Evolutionary conservation across 2,888 invertebrate species (phyloP).

Genomic region (Euplagia quadripunctaria): DNA sequence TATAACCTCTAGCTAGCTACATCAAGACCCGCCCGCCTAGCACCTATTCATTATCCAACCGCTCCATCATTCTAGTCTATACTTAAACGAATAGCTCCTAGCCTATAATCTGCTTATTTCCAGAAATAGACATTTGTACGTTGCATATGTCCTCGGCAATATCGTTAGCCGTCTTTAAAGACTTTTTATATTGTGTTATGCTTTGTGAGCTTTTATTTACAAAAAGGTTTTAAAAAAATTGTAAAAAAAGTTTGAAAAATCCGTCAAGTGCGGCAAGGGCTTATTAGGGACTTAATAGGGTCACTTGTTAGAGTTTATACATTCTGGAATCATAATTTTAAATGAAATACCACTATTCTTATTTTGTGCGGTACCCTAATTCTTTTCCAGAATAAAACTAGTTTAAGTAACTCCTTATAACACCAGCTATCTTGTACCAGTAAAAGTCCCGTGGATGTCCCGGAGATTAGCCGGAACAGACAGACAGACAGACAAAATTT

Average conservation of each 20-base stretch:
- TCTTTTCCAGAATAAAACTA: too few species aligned
- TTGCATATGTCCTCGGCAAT: slow-evolving; percentile 3
- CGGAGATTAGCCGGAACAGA: too few species aligned
- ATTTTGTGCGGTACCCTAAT: too few species aligned
- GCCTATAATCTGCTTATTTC: slow-evolving; percentile 6
- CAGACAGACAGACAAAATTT: too few species aligned
- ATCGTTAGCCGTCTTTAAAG: background rate
- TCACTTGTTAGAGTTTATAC: too few species aligned
- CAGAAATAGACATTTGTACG: slow-evolving; percentile 3
- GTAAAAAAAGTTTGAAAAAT: background rate
- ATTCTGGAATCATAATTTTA: too few species aligned
- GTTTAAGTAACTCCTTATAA: too few species aligned
- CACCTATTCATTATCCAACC: slow-evolving; percentile 1
- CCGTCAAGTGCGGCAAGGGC: background rate
- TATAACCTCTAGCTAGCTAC: background rate
- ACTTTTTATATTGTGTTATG: background rate
- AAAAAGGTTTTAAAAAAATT: background rate
- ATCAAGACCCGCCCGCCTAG: background rate
- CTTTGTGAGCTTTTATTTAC: background rate
- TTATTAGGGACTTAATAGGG: too few species aligned
- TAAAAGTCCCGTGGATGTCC: too few species aligned
- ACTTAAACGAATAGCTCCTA: slow-evolving; percentile 9
- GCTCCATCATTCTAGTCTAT: background rate
- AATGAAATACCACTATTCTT: too few species aligned
- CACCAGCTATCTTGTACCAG: too few species aligned